phyloP scores from a whole-genome alignment of 2,113 vertebrate species.

The Motacilla tschutschensis region DNA sequence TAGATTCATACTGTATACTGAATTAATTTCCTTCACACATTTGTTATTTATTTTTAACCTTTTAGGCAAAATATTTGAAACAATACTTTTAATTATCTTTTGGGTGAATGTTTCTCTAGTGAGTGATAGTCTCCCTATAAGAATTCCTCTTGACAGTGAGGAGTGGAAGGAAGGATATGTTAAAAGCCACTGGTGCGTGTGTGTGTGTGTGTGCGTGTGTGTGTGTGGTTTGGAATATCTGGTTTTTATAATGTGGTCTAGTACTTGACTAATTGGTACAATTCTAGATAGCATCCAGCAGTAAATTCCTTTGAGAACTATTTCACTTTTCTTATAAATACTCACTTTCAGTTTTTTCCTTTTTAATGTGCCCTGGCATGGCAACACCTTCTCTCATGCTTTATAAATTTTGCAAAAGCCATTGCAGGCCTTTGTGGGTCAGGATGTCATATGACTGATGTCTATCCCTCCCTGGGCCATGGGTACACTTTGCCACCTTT shows the following conservation, averaged over 20 bases:
- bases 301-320: neutral
- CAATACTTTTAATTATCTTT: neutral
- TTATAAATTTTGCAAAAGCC: neutral
- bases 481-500: neutral
- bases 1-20: neutral
- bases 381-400: neutral
- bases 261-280: neutral
- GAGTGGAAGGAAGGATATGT: neutral
- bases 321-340: neutral
- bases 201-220: rapidly evolving
- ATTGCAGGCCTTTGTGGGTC: neutral
- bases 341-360: neutral
- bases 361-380: neutral
- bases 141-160: neutral
- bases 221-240: neutral
- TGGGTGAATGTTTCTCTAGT: neutral
- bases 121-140: neutral
- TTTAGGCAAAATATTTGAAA: neutral
- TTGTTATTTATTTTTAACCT: neutral
- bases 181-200: neutral
- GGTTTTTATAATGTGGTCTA: neutral
- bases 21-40: neutral
- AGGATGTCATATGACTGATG: neutral
- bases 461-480: neutral
- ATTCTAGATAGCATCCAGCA: neutral